phyloP scores from a whole-genome alignment of 2,113 vertebrate genomes.

The sheep (Ovis aries) region ARS-UI_Ramb_v3.0 NC_056054.1:113053501-113054000 shows the following conservation, averaged over 20 bases:
- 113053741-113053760: background rate
- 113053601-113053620: background rate
- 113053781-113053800: background rate
- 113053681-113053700: background rate
- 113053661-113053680: background rate
- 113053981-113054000: background rate
- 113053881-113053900: background rate
- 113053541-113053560: background rate
- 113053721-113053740: background rate
- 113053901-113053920: background rate
- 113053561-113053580: background rate
- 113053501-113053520: background rate
- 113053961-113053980: background rate
- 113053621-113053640: background rate
- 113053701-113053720: background rate
- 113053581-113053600: background rate
- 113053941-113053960: background rate
- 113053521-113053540: background rate
- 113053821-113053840: background rate
- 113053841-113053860: background rate
- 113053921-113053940: background rate
- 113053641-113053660: background rate
- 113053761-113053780: background rate
- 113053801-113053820: background rate
- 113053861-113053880: background rate